Evolutionary conservation across 2,113 vertebrate genomes (phyloP).

Genomic region (Hemiprocne comata): DNA sequence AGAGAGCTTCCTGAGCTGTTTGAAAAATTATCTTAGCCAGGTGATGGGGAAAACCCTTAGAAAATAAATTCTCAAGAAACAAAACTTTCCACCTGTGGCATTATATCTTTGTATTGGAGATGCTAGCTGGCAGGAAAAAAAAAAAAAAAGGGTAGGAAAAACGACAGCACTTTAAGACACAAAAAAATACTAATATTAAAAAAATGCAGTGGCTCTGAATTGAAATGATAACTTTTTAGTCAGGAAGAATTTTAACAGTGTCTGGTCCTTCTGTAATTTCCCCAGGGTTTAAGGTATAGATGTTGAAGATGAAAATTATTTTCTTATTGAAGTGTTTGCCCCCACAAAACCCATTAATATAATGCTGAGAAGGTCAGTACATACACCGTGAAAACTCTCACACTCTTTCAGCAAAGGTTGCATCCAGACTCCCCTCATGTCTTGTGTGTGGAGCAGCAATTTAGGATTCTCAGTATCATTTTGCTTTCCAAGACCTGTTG

Average conservation of each 20-base stretch:
- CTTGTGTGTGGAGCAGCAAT: not conserved
- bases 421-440: not conserved
- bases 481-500: not conserved
- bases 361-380: not conserved
- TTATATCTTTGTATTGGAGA: not conserved
- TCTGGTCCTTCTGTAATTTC: not conserved
- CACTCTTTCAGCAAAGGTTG: not conserved
- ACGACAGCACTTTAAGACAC: not conserved
- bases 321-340: not conserved
- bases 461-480: not conserved
- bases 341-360: not conserved
- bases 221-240: not conserved
- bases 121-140: not conserved
- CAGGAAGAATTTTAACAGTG: not conserved
- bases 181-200: accelerated
- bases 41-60: not conserved
- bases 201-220: not conserved
- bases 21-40: not conserved
- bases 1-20: not conserved
- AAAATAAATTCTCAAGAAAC: not conserved
- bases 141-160: not conserved
- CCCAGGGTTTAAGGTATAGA: not conserved
- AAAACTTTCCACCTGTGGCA: not conserved
- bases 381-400: not conserved
- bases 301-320: not conserved